A percentile compares a stretch with the other conserved stretches of the same genome.
phyloP scores from a whole-genome alignment of 1,140 invertebrate genomes.

The Zaprionus gabonicus region DNA sequence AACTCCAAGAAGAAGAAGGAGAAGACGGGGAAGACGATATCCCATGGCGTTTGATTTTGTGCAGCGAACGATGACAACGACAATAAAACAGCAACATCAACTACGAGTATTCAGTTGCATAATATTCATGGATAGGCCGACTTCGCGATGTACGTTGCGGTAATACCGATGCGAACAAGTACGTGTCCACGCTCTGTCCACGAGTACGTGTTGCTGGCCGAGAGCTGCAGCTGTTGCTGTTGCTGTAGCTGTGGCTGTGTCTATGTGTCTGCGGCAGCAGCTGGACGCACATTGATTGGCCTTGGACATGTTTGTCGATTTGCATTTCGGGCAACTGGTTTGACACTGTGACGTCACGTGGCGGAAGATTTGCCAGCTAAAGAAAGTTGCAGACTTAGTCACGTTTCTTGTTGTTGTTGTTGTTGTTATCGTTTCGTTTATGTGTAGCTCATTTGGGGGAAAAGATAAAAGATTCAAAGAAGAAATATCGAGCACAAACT shows the following conservation, averaged over 20 bases:
- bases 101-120: conserved; percentile 53
- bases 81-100: background rate
- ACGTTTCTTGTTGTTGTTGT: conserved; percentile 38
- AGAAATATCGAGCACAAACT: conserved; percentile 28
- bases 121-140: conserved; percentile 65
- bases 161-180: conserved; percentile 57
- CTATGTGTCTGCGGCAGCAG: conserved; percentile 38
- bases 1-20: too few species aligned
- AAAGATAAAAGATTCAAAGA: conserved; percentile 10
- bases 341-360: conserved; percentile 50
- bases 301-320: conserved; percentile 51
- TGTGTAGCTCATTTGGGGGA: conserved; percentile 35
- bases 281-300: conserved; percentile 47
- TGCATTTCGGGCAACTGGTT: conserved; percentile 54
- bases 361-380: conserved; percentile 55
- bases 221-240: background rate
- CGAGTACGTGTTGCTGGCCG: background rate
- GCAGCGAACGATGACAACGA: conserved; percentile 44
- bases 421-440: background rate
- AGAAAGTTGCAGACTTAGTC: conserved; percentile 65
- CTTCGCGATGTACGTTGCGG: conserved; percentile 47
- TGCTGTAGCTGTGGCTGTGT: conserved; percentile 4
- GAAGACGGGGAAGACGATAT: background rate
- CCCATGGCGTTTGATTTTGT: conserved; percentile 41
- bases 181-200: conserved; percentile 8